Evolutionary conservation across 2,797 vertebrate genomes (phyloP).

Genomic region (Pseudotriccus pelzelni): DNA sequence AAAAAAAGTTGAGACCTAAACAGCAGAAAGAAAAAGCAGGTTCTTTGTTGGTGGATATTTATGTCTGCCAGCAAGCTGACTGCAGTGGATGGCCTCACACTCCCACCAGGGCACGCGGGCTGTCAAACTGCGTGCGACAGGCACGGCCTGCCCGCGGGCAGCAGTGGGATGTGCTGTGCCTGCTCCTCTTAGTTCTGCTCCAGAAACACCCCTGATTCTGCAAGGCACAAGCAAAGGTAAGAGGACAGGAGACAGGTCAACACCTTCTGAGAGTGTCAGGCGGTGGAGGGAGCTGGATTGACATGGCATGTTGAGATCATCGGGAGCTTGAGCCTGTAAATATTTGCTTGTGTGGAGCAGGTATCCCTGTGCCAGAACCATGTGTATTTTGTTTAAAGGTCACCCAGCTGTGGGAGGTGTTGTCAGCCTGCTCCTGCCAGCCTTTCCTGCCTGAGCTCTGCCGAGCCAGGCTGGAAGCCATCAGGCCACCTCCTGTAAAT

Average conservation of each 20-base stretch:
- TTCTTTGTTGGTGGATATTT: background rate
- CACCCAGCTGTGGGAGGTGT: slow-evolving; percentile 28
- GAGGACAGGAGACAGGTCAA: background rate
- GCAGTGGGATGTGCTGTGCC: background rate
- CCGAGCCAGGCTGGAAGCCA: background rate
- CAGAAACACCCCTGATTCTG: background rate
- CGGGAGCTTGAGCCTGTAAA: background rate
- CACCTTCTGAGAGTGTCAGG: background rate
- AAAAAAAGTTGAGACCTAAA: no score
- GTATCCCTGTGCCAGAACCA: background rate
- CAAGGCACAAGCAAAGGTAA: background rate
- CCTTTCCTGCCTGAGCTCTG: background rate
- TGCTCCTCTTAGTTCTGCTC: slow-evolving; percentile 1
- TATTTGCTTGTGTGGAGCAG: background rate
- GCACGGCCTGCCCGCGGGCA: background rate
- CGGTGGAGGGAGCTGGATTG: background rate
- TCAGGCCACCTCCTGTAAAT: background rate
- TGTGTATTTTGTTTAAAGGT: slow-evolving; percentile 12
- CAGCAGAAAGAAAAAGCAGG: background rate
- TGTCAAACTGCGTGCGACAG: background rate
- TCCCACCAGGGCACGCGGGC: background rate
- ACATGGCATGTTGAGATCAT: background rate
- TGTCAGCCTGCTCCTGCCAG: background rate
- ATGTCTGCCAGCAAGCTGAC: background rate
- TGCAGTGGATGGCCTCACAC: background rate